These are phyloP conservation scores for Diglossa cyanea DNA, from an alignment of 2,797 vertebrate genomes.

Conservation along the genomic window DNA sequence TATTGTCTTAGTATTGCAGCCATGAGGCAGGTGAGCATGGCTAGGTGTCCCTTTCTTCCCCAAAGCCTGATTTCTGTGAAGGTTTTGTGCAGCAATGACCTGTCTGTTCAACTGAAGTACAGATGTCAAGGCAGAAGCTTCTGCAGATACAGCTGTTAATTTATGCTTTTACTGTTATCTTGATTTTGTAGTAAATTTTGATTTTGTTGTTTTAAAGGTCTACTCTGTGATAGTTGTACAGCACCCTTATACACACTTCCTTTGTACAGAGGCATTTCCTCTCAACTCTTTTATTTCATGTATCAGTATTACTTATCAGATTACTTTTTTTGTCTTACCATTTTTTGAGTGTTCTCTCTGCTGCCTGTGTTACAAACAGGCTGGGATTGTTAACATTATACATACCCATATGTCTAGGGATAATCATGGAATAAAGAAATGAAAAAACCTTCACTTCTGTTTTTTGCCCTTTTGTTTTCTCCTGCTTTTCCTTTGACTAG, in stretches of 20 bases:
- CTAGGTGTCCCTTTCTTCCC: neutral
- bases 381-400: neutral
- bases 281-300: neutral
- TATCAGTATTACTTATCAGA: neutral
- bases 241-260: neutral
- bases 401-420: neutral
- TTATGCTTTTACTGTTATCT: neutral
- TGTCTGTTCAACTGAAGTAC: neutral
- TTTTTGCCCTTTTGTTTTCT: rapidly evolving
- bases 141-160: neutral
- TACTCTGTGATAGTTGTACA: neutral
- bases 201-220: neutral
- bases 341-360: neutral
- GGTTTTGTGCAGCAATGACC: neutral
- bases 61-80: neutral
- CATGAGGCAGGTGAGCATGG: neutral
- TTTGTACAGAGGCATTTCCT: neutral
- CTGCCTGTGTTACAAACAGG: neutral
- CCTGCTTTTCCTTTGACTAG: neutral
- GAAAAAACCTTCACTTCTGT: neutral
- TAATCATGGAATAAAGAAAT: neutral
- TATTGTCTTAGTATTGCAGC: neutral
- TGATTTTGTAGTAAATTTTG: neutral
- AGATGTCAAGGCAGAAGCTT: neutral
- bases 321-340: neutral